Percentiles rank a stretch among this genome's conserved stretches.
Evolutionary conservation across 30 jellyfish, hydroid and myxozoan species (phyloP).

Genomic region (Catostylus mosaicus): DNA sequence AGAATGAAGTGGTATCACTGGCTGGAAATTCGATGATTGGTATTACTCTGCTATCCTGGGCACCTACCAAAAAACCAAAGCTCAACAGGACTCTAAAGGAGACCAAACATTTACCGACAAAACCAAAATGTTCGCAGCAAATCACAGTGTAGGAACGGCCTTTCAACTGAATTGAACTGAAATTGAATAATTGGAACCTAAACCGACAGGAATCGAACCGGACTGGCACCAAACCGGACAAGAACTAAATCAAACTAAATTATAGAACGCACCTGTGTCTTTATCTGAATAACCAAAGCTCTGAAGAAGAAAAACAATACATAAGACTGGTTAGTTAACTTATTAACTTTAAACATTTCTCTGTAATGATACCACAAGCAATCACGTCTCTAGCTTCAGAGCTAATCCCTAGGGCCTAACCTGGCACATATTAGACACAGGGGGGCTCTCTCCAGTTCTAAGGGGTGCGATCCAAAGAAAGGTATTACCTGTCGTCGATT

Average conservation of each 20-base stretch:
- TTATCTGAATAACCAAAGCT: conserved; percentile 81
- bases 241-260: not conserved
- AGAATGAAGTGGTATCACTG: too few relatives aligned
- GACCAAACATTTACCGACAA: not conserved
- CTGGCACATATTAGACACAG: not conserved
- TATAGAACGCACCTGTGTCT: conserved; percentile 56
- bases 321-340: not conserved
- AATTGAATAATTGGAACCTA: not conserved
- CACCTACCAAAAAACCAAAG: too few relatives aligned
- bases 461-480: not conserved
- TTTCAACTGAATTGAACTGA: not conserved
- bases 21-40: too few relatives aligned
- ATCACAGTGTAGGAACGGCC: too few relatives aligned
- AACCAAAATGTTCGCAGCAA: not conserved
- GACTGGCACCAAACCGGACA: too few relatives aligned
- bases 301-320: conserved; percentile 15
- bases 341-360: not conserved
- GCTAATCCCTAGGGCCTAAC: not conserved
- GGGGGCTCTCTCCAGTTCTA: not conserved
- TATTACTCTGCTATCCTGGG: too few relatives aligned
- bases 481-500: not conserved
- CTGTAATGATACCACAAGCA: not conserved
- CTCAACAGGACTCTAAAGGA: too few relatives aligned
- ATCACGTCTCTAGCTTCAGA: not conserved
- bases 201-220: too few relatives aligned